Percentiles rank a stretch among this genome's conserved stretches.
Conservation (phyloP, 2,888 invertebrate species). For the Xiphydria camelus region DNA sequence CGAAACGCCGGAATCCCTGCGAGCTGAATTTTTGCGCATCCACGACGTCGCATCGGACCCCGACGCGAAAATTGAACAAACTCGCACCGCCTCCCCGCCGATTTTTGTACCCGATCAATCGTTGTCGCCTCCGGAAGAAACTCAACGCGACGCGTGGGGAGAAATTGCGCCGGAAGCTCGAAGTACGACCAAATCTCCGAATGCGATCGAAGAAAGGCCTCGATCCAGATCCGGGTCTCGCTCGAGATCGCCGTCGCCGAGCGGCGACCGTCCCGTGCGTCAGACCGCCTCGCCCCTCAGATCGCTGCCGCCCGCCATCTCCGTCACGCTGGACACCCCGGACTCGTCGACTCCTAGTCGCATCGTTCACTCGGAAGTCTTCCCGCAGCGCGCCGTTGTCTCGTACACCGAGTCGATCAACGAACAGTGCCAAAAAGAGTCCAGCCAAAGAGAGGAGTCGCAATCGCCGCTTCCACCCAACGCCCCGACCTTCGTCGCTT, state of each 20-base stretch:
- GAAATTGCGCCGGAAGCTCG: neutral
- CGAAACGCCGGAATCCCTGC: constrained; percentile 60
- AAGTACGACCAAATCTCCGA: neutral
- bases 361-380: constrained; percentile 20
- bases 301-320: constrained; percentile 50
- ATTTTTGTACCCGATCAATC: too few species aligned
- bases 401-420: constrained; percentile 58
- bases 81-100: too few species aligned
- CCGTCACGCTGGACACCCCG: constrained; percentile 49
- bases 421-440: too few species aligned
- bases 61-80: neutral
- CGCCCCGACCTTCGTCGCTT: constrained; percentile 43
- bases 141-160: too few species aligned
- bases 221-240: constrained; percentile 39
- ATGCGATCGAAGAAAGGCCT: constrained; percentile 13
- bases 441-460: constrained; percentile 27
- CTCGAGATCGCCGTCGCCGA: constrained; percentile 14
- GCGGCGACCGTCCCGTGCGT: constrained; percentile 26
- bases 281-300: constrained; percentile 52
- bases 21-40: constrained; percentile 39
- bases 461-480: constrained; percentile 26
- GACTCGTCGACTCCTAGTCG: constrained; percentile 21
- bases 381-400: constrained; percentile 47
- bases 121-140: neutral
- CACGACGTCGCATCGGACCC: neutral